A percentile compares a stretch with the other conserved stretches of the same genome.
Conservation (phyloP, 2,113 vertebrate species). For the Lophura nycthemera region DNA sequence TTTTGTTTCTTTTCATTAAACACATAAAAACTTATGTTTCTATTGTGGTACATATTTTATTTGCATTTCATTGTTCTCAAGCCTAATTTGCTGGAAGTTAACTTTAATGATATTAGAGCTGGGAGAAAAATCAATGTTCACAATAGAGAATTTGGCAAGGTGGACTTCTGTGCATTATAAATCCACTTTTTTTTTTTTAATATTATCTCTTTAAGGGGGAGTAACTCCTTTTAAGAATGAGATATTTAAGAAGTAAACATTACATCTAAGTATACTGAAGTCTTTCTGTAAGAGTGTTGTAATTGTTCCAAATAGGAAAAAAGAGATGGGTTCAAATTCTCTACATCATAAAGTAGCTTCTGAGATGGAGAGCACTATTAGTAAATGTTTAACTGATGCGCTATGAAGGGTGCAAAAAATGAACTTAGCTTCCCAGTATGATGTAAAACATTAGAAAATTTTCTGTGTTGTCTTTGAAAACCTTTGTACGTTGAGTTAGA, state of each 20-base stretch:
- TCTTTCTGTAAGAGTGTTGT: background rate
- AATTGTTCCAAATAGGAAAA: background rate
- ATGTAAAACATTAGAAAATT: background rate
- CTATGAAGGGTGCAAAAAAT: background rate
- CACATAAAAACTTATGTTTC: slow-evolving; percentile 36
- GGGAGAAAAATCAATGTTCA: slow-evolving; percentile 28
- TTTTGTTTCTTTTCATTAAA: background rate
- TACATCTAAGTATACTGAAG: background rate
- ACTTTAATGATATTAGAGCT: slow-evolving; percentile 22
- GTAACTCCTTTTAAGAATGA: slow-evolving; percentile 42
- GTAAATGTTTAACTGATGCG: background rate
- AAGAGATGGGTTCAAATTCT: background rate
- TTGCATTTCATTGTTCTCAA: slow-evolving; percentile 45
- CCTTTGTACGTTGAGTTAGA: background rate
- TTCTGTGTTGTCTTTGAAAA: background rate
- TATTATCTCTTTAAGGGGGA: background rate
- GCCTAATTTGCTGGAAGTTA: slow-evolving; percentile 48
- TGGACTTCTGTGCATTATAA: background rate
- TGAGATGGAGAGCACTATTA: background rate
- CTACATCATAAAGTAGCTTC: background rate
- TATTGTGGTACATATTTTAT: slow-evolving; percentile 43
- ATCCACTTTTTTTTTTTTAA: background rate
- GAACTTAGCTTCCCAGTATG: background rate
- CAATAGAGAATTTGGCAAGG: slow-evolving; percentile 25
- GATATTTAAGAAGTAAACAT: slow-evolving; percentile 12